These are phyloP conservation scores for Carassius gibelio DNA, from an alignment of 2,113 vertebrate species.

Conservation along the genomic window DNA sequence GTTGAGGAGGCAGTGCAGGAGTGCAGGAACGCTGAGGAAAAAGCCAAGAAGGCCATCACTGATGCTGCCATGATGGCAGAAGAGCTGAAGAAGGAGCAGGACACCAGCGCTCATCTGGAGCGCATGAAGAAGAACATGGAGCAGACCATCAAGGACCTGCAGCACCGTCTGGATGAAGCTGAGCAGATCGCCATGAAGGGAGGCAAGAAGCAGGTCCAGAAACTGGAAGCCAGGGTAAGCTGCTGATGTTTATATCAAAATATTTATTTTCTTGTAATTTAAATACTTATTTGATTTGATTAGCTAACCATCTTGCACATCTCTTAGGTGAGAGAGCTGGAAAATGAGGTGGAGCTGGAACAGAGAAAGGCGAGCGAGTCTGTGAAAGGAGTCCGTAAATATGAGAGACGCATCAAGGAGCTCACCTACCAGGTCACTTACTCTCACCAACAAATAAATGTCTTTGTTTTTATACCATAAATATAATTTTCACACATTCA, in stretches of 20 bases:
- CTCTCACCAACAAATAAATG: not conserved
- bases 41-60: conserved; percentile 79
- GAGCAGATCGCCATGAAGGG: conserved; percentile 86
- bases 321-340: conserved; percentile 80
- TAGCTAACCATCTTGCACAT: too few species aligned
- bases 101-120: conserved; percentile 89
- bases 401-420: conserved; percentile 83
- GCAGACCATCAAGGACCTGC: conserved; percentile 79
- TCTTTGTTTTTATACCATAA: not conserved
- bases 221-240: conserved; percentile 79
- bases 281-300: too few species aligned
- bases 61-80: conserved; percentile 88
- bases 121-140: conserved; percentile 74
- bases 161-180: conserved; percentile 81
- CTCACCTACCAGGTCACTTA: conserved; percentile 76
- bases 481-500: too few species aligned
- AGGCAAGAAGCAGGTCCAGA: conserved; percentile 86
- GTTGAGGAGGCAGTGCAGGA: conserved; percentile 59
- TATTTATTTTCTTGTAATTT: too few species aligned
- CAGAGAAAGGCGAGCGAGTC: conserved; percentile 73
- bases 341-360: conserved; percentile 74
- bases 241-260: not conserved
- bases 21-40: conserved; percentile 60
- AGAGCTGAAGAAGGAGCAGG: conserved; percentile 90
- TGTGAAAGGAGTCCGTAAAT: conserved; percentile 81